Percentiles rank a stretch among this genome's conserved stretches.
phyloP scores from a whole-genome alignment of 2,797 vertebrate species.

The Anas georgica region DNA sequence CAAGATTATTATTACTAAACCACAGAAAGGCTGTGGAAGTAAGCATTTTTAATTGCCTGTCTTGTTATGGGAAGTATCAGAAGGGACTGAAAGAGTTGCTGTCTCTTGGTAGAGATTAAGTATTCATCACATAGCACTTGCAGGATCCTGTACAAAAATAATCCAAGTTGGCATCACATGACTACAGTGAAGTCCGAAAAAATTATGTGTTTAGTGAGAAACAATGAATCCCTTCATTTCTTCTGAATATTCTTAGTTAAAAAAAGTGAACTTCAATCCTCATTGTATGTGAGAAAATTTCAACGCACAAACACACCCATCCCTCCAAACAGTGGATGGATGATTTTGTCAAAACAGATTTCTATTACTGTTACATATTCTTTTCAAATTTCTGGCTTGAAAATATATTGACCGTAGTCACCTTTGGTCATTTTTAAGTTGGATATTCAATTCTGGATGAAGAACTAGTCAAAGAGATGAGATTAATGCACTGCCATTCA shows the following conservation, averaged over 20 bases:
- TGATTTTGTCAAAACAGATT: not conserved
- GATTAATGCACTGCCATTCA: not conserved
- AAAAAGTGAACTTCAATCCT: not conserved
- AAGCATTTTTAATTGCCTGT: constrained; percentile 1
- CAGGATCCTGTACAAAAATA: not conserved
- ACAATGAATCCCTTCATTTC: not conserved
- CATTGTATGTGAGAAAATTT: not conserved
- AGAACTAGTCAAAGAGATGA: not conserved
- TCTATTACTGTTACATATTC: not conserved
- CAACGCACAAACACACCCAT: not conserved
- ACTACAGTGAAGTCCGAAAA: not conserved
- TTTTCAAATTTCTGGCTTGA: not conserved
- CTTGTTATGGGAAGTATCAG: not conserved
- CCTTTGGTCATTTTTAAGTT: not conserved
- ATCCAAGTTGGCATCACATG: not conserved
- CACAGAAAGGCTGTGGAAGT: not conserved
- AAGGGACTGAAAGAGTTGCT: not conserved
- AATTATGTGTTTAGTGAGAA: not conserved
- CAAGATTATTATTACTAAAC: not conserved
- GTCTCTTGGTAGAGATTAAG: not conserved
- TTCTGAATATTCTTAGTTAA: not conserved
- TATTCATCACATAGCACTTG: not conserved
- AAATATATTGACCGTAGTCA: not conserved
- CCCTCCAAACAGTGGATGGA: not conserved
- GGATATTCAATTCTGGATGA: not conserved